A percentile compares a stretch with the other conserved stretches of the same genome.
These are phyloP conservation scores for Erythrolamprus reginae DNA, from an alignment of 2,113 vertebrate species.

Conservation along the genomic window DNA sequence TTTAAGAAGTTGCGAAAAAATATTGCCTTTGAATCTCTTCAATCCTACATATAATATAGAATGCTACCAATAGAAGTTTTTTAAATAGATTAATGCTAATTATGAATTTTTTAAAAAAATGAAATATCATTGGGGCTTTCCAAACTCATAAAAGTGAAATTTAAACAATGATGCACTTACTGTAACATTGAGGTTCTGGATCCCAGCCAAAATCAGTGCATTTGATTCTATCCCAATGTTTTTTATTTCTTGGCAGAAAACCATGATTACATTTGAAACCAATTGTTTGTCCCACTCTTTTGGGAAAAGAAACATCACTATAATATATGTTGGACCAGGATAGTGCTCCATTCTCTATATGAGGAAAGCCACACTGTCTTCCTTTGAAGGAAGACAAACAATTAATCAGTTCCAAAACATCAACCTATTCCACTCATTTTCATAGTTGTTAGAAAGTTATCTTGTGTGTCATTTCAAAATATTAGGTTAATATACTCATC, in stretches of 20 bases:
- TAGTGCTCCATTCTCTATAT: constrained; percentile 2
- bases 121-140: neutral
- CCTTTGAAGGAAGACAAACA: neutral
- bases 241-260: constrained; percentile 7
- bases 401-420: neutral
- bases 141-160: neutral
- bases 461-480: neutral
- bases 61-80: neutral
- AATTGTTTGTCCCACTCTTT: neutral
- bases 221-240: neutral
- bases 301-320: constrained; percentile 8
- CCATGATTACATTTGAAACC: neutral
- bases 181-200: constrained; percentile 15
- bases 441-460: neutral
- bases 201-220: constrained; percentile 6
- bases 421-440: neutral
- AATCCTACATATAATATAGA: neutral
- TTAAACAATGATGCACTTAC: neutral
- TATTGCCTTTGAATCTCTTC: neutral
- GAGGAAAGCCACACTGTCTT: neutral
- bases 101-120: neutral
- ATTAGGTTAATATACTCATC: neutral
- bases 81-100: neutral
- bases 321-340: constrained; percentile 13
- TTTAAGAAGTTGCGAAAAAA: neutral